These are phyloP conservation scores for Ptychoptera contaminata DNA, from an alignment of 2,888 invertebrate genomes.

Conservation along the genomic window DNA sequence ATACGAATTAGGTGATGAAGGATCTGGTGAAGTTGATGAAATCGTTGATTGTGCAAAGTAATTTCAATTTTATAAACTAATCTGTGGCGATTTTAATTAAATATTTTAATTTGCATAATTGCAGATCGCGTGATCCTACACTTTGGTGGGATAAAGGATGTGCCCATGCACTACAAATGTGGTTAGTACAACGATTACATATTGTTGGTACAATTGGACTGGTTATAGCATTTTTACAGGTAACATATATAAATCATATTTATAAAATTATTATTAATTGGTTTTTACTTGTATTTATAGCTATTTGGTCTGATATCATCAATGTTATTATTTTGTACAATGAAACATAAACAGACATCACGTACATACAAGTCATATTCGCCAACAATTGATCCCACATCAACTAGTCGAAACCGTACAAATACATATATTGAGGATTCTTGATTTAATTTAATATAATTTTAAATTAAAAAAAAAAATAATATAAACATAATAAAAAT, in stretches of 20 bases:
- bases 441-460: neutral
- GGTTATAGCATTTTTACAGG: conserved; percentile 60
- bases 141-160: conserved; percentile 58
- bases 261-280: neutral
- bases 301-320: conserved; percentile 59
- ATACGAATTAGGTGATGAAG: conserved; percentile 18
- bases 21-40: conserved; percentile 28
- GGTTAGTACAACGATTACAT: conserved; percentile 61
- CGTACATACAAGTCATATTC: conserved; percentile 55
- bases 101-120: neutral
- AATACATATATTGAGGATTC: no score
- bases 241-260: conserved; percentile 18
- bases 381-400: conserved; percentile 31
- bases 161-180: conserved; percentile 54
- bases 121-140: conserved; percentile 32
- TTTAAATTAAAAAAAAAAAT: no score
- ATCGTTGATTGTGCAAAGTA: conserved; percentile 26
- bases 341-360: conserved; percentile 47
- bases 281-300: conserved; percentile 28
- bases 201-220: conserved; percentile 64
- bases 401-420: conserved; percentile 21
- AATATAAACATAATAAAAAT: no score
- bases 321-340: conserved; percentile 59
- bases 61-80: neutral
- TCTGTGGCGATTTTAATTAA: neutral